Base-by-base conservation (phyloP, 1,140 invertebrate species). In the Bombus picipes region DNA sequence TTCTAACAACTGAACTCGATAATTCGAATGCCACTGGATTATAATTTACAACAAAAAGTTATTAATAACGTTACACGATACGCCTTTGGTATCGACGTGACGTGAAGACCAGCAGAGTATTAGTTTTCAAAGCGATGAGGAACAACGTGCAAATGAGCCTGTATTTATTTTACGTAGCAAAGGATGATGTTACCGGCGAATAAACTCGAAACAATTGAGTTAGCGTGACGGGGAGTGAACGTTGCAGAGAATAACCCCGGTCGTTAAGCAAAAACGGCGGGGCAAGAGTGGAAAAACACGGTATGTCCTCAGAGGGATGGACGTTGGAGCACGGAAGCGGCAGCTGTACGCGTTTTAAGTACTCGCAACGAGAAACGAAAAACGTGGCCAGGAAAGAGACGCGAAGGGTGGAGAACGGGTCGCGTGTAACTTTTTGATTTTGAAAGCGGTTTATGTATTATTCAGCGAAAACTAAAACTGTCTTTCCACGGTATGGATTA, bases 401-500 rank as follows among this genome's bases (percentile, higher is more conserved):
- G 47, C 18, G 47, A 71, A 13, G n/a, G 41, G 39, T 39, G 32
- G 66, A n/a, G 88, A 59, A 79, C n/a, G 73, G 68, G 62, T 32
- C 3, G 78, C 37, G 37, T 43, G 74, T 28, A 90, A 83, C 87
- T 86, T 90, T 90, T 86, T 88, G 89, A 90, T 90, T 90, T 90
- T 83, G 86, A 90, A 90, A 90, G 80, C 83, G 83, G 83, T 88
- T 90, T 90, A 90, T 90, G 89, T 90, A 90, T 90, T 90, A 90
- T 90, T 90, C 89, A 90, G 87, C 59, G 71, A 75, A 81, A 90
- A 90, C 74, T 68, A 41, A 80, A 83, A 84, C 28, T 57, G 37
- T 39, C 53, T 32, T 43, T 4, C 15, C 57, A 15, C 15, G 15
- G 68, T 25, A 32, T 37, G 83, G 83, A 85, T 81, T 72, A 85